Evolutionary conservation across 2,888 invertebrate species (phyloP), one percentile per base, ranked within the genome.

Genomic region (Geotrupes spiniger): DNA sequence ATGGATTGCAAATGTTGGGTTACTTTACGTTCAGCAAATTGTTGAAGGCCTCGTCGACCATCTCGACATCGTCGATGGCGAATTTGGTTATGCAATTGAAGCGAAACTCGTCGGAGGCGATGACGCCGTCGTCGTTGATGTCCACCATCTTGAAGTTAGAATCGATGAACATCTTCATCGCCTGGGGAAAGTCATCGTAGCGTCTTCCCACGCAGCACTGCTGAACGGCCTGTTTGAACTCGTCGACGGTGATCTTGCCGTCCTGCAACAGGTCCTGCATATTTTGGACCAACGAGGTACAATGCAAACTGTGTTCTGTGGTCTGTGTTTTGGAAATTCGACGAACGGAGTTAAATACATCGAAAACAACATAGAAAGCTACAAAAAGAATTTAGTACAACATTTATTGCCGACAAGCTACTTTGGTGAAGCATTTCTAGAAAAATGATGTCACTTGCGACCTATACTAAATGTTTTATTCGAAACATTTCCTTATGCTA

Each of bases 161-260:
- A 69, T 90, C 89, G 65, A 90, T 90, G 70, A 90, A 90, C 67
- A 89, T 87, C 66, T 84, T 88, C 86, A 90, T 87, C 2, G 90
- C 88, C 72, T 89, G 87, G 0, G 90, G 90, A 65, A 91, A 89
- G 51, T 89, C 87, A 8, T 82, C 82, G 65, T 87, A 90, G 53
- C 81, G 78, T 62, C 84, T 80, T 2, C 89, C 89, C 14, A 89
- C 79, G 65, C 90, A 90, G 58, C 85, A 87, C 68, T 84, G 86
- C 70, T 88, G 83, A 1, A 91, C 89, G 0, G 89, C 90, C 61
- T 79, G 76, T 68, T 89, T 89, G 74, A 90, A 90, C 68, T 91
- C 90, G 1, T 87, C 87, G 46, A 84, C 84, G 2, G 89, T 84
- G 60, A 91, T 87, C 67, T 83, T 82, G 36, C 89, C 90, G 68